Base-by-base conservation (phyloP, 2,113 vertebrate species). In the Triplophysa siluroides region DNA sequence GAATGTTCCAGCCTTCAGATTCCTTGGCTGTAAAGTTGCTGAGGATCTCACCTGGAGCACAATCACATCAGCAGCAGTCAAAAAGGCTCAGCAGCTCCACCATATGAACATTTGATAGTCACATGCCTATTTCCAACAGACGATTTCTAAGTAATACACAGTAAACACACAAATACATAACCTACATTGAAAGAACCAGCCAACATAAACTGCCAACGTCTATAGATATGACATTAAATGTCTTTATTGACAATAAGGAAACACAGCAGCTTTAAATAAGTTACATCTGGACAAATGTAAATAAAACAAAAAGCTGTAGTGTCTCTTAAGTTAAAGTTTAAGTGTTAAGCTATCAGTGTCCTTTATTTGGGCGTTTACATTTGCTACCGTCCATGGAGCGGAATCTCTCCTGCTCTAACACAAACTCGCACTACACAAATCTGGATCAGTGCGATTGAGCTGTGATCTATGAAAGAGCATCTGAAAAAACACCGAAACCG, bases 171-270 rank as follows among this genome's bases (percentile, higher is more conserved):
- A 12, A 12, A 12, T 45, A 45, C 43, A 0, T 12, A 12, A 11
- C 9, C 8, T 45, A 3, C 12, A 12, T 12, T 12, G 43, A 11
- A 45, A 11, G 9, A 9, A 45, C 43, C 33, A 38, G 33, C 33
- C 33, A 38, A 38, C 33, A 38, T 8, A 38, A 12, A 11, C 11
- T 45, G 43, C 43, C 8, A 2, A 43, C 12, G 70, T 82, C 78
- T 86, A 90, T 75, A 91, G 90, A 91, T 85, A 85, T 79, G 33
- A 88, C 80, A 78, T 88, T 90, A 90, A 75, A 90, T 82, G 64
- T 45, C 78, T 75, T 86, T 82, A 84, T 88, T 90, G 84, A 87
- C 81, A 88, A 83, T 85, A 86, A 82, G 85, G 79, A 90, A 91
- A 89, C 83, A 70, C 63, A 70, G 77, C 84, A 85, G 85, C 87